A percentile compares a stretch with the other conserved stretches of the same genome.
These are phyloP conservation scores for Hiodon alosoides DNA, from an alignment of 2,113 vertebrate species.

Conservation along the genomic window DNA sequence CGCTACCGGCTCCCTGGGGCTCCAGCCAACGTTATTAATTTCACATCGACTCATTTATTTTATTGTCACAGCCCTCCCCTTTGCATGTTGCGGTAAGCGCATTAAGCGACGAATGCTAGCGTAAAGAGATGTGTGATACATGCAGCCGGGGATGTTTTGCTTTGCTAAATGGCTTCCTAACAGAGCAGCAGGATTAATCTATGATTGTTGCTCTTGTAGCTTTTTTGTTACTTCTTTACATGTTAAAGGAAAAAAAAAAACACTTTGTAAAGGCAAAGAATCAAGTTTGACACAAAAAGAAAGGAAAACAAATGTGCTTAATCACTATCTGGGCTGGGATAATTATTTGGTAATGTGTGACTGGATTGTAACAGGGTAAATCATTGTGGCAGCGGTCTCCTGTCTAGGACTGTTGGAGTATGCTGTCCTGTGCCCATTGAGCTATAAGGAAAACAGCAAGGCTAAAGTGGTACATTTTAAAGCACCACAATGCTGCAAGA, in stretches of 20 bases:
- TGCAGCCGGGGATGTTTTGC: background rate
- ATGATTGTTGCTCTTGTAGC: background rate
- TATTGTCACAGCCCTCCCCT: background rate
- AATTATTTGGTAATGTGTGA: background rate
- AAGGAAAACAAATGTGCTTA: background rate
- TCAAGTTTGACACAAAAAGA: background rate
- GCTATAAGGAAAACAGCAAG: too few relatives aligned
- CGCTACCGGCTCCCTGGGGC: background rate
- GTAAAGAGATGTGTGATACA: background rate
- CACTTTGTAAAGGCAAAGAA: background rate
- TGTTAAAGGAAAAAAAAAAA: background rate
- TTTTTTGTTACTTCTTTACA: background rate
- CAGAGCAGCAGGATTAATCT: background rate
- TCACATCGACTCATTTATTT: background rate
- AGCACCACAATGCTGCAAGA: too few relatives aligned
- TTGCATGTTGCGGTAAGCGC: too few relatives aligned
- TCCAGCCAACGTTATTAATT: constrained; percentile 1
- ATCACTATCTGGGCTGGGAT: background rate
- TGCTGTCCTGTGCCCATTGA: too few relatives aligned
- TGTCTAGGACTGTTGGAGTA: too few relatives aligned
- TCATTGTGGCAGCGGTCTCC: too few relatives aligned
- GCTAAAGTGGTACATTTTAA: too few relatives aligned
- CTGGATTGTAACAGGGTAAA: background rate
- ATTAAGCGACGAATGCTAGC: background rate
- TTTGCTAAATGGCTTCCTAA: background rate